Conservation (phyloP, 2,797 vertebrate genomes). For the Hemibagrus guttatus region DNA sequence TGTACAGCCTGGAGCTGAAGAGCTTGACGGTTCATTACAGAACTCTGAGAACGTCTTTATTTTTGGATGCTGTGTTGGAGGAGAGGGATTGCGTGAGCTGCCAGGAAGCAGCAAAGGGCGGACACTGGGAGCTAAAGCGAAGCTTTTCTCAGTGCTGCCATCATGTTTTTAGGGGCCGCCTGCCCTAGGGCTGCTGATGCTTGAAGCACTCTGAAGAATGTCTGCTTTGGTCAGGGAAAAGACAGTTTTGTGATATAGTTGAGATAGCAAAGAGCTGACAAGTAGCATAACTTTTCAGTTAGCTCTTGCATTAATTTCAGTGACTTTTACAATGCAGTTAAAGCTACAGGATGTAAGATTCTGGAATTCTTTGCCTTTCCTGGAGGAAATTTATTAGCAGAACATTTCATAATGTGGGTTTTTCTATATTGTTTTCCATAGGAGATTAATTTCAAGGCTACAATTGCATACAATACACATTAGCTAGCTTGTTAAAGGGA, state of each 20-base stretch:
- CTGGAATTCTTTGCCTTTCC: neutral
- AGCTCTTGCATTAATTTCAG: constrained; percentile 19
- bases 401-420: neutral
- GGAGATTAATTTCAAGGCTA: neutral
- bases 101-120: constrained; percentile 58
- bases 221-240: constrained; percentile 55
- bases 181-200: constrained; percentile 56
- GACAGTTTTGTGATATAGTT: constrained; percentile 44
- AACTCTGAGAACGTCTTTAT: constrained; percentile 60
- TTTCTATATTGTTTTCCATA: neutral
- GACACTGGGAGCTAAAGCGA: constrained; percentile 56
- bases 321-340: neutral
- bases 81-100: constrained; percentile 58
- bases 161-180: constrained; percentile 58
- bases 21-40: constrained; percentile 63
- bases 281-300: constrained; percentile 12
- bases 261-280: constrained; percentile 27
- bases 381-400: neutral
- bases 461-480: neutral
- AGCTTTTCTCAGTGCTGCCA: constrained; percentile 58
- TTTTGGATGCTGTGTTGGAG: constrained; percentile 62
- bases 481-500: neutral
- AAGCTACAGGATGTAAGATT: neutral
- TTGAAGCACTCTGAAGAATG: constrained; percentile 50
- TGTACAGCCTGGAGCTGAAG: constrained; percentile 59